Evolutionary conservation across 2,888 invertebrate genomes (phyloP).

Genomic region (Salticus scenicus): DNA sequence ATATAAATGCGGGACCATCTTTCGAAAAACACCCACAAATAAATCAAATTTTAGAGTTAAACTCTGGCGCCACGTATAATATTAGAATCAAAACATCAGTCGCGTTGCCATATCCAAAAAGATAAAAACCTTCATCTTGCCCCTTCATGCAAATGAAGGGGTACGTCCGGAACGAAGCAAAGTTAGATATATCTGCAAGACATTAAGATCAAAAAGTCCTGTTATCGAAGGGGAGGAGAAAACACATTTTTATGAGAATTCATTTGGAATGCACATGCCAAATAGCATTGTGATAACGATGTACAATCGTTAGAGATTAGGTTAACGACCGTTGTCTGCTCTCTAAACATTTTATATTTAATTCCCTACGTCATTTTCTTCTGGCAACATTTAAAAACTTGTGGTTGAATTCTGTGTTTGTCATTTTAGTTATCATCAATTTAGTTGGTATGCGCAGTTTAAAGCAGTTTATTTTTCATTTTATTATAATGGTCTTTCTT

Average conservation of each 20-base stretch:
- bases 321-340: constrained; percentile 30
- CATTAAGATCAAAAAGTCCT: constrained; percentile 66
- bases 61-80: constrained; percentile 50
- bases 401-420: no score
- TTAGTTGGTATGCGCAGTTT: no score
- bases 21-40: constrained; percentile 32
- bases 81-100: constrained; percentile 51
- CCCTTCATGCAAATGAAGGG: constrained; percentile 54
- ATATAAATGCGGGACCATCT: constrained; percentile 24
- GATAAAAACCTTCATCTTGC: constrained; percentile 19
- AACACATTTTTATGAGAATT: constrained; percentile 55
- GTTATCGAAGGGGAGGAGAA: constrained; percentile 55
- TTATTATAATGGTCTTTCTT: no score
- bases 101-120: constrained; percentile 26
- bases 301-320: constrained; percentile 39
- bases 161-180: constrained; percentile 19
- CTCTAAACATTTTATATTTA: neutral
- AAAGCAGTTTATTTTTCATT: no score
- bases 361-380: no score
- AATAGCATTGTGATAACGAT: constrained; percentile 47
- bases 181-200: constrained; percentile 54
- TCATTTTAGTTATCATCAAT: no score
- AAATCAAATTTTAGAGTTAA: constrained; percentile 29
- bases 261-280: constrained; percentile 66
- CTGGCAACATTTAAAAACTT: no score